A percentile compares a stretch with the other conserved stretches of the same genome.
Evolutionary conservation across 2,888 invertebrate species (phyloP).

Genomic region (Agriopis marginaria): DNA sequence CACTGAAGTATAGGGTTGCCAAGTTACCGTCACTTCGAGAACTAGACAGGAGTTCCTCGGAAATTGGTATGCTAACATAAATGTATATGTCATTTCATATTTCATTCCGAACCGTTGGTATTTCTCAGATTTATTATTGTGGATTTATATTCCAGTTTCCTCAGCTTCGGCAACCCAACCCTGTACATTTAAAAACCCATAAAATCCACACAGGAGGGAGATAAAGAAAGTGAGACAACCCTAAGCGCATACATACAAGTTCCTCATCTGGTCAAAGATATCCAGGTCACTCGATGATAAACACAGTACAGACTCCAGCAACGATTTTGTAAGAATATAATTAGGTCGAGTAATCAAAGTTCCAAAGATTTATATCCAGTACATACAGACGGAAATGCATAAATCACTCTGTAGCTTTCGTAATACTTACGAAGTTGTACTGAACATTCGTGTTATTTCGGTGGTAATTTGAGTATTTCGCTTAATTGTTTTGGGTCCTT

Average conservation of each 20-base stretch:
- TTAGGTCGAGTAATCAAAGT: slow-evolving; percentile 47
- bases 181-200: slow-evolving; percentile 21
- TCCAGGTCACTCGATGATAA: slow-evolving; percentile 60
- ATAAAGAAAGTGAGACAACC: slow-evolving; percentile 15
- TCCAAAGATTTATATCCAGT: slow-evolving; percentile 40
- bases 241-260: slow-evolving; percentile 42
- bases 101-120: slow-evolving; percentile 39
- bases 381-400: slow-evolving; percentile 38
- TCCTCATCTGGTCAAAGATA: slow-evolving; percentile 55
- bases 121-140: slow-evolving; percentile 53
- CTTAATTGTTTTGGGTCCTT: slow-evolving; percentile 15
- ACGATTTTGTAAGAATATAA: slow-evolving; percentile 48
- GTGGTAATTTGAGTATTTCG: slow-evolving; percentile 18
- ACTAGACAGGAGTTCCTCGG: slow-evolving; percentile 8
- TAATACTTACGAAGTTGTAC: slow-evolving; percentile 34
- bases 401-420: slow-evolving; percentile 34
- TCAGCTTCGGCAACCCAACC: slow-evolving; percentile 2
- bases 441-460: slow-evolving; percentile 15
- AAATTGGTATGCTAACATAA: slow-evolving; percentile 17
- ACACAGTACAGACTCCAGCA: slow-evolving; percentile 55
- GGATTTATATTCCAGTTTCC: slow-evolving; percentile 49
- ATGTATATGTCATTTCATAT: slow-evolving; percentile 28
- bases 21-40: slow-evolving; percentile 5
- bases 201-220: slow-evolving; percentile 8
- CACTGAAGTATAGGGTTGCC: slow-evolving; percentile 44